Evolutionary conservation across 2,113 vertebrate species (phyloP), one percentile per base, ranked within the genome.

Genomic region (Campylomormyrus numenius): DNA sequence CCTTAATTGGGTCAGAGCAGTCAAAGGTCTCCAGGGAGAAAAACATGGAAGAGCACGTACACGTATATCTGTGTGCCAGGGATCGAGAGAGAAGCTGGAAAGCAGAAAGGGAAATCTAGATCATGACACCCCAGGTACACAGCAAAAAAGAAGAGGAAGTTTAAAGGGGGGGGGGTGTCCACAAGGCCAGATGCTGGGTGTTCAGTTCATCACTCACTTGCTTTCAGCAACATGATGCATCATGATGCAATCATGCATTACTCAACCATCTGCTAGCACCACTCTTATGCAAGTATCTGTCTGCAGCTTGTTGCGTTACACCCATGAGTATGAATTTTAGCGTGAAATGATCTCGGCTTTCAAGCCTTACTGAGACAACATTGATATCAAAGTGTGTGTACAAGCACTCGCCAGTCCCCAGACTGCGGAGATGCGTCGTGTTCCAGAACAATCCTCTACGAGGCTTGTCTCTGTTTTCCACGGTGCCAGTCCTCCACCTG

Each of bases 1-100:
- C 92, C 93, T 95, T 95, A 94, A 95, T 94, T 95, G 94, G 95
- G 94, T 95, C 93, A 95, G 92, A 94, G 92, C 93, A 95, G 94
- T 94, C 94, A 94, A 95, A 93, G 92, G 93, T 94, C 94, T 94
- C 93, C 56, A 91, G 5, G 56, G 92, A 35, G 46, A 45, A 83
- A 89, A 89, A 9, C 70, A 31, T 9, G 27, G 74, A 89, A 84
- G 50, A 89, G 48, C 19, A 56, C 5, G 19, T 27, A 70, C 11
- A 17, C 17, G 5, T 10, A 17, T 93, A 91, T 91, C 92, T 90
- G 89, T 90, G 91, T 90, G 91, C 27, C 10, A 85, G 84, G 48
- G 84, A 74, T 21, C 45, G 9, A 24, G 48, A 49, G 66, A 35
- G 85, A 50, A 35, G 62, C 17, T 21, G 31, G 42, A 13, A 88